phyloP scores from a whole-genome alignment of 1,140 invertebrate genomes.

The Centruroides vittatus region DNA sequence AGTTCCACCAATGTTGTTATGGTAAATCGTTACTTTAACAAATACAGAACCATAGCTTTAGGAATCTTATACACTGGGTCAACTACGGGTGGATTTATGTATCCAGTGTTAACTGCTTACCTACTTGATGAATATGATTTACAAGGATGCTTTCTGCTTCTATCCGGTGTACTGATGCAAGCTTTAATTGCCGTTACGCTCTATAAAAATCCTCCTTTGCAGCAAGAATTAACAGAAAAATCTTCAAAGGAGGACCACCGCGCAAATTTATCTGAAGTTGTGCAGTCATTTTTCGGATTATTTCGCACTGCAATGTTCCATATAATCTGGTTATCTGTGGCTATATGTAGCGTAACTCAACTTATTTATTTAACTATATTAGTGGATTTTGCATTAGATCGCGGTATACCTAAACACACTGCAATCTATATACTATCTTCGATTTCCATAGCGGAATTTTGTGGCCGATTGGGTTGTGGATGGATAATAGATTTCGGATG shows the following conservation, averaged over 20 bases:
- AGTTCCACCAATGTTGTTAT: constrained; percentile 27
- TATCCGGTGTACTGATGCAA: constrained; percentile 9
- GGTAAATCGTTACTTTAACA: constrained; percentile 25
- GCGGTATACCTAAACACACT: constrained; percentile 3
- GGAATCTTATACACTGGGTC: constrained; percentile 26
- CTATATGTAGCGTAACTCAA: too few relatives aligned
- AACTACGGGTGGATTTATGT: constrained; percentile 24
- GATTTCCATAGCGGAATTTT: constrained; percentile 15
- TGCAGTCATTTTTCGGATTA: too few relatives aligned
- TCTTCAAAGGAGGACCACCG: too few relatives aligned
- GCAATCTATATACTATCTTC: constrained; percentile 14
- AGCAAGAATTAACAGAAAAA: too few relatives aligned
- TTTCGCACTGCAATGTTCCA: too few relatives aligned
- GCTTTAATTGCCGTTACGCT: constrained; percentile 8
- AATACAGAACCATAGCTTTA: constrained; percentile 23
- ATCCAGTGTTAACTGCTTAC: constrained; percentile 23
- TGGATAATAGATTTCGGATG: constrained; percentile 15
- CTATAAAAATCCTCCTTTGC: too few relatives aligned
- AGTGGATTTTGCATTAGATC: constrained; percentile 18
- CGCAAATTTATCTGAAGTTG: too few relatives aligned
- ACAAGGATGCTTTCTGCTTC: constrained; percentile 13
- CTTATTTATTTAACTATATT: constrained; percentile 15
- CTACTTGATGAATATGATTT: constrained; percentile 19
- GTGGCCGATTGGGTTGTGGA: constrained; percentile 14
- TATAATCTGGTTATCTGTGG: too few relatives aligned